Percentiles rank a stretch among this genome's conserved stretches.
Conservation (phyloP, 2,797 vertebrate genomes). For the Forpus xanthops region DNA sequence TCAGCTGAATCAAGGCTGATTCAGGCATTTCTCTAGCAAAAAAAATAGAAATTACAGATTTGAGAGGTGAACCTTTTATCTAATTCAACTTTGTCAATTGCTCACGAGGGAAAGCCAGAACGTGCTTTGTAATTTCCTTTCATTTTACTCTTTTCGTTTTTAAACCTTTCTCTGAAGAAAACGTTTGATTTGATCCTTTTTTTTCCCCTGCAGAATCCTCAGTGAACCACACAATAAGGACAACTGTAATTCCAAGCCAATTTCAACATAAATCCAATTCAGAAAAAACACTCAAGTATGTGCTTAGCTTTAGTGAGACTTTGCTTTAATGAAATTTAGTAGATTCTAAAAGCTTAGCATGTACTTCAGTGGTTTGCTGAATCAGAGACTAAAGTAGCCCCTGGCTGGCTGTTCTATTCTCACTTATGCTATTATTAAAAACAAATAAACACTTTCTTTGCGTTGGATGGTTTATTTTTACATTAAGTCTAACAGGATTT, state of each 20-base stretch:
- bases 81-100: neutral
- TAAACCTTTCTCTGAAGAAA: neutral
- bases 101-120: neutral
- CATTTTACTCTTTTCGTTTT: neutral
- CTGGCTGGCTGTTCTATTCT: neutral
- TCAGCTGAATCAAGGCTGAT: neutral
- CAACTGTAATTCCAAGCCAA: constrained; percentile 28
- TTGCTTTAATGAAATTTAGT: neutral
- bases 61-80: neutral
- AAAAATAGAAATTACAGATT: neutral
- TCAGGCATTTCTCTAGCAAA: neutral
- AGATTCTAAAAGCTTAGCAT: constrained; percentile 17
- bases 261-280: constrained; percentile 34
- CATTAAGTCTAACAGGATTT: neutral
- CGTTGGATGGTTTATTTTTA: neutral
- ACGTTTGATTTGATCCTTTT: neutral
- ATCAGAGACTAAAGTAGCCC: constrained; percentile 1
- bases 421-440: neutral
- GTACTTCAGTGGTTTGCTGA: neutral
- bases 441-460: neutral
- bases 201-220: neutral
- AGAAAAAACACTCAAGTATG: constrained; percentile 13
- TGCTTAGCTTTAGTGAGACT: neutral
- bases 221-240: constrained; percentile 30
- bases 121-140: neutral